Evolutionary conservation across 2,113 vertebrate species (phyloP), one percentile per base, ranked within the genome.

Genomic region (Edolisoma coerulescens): DNA sequence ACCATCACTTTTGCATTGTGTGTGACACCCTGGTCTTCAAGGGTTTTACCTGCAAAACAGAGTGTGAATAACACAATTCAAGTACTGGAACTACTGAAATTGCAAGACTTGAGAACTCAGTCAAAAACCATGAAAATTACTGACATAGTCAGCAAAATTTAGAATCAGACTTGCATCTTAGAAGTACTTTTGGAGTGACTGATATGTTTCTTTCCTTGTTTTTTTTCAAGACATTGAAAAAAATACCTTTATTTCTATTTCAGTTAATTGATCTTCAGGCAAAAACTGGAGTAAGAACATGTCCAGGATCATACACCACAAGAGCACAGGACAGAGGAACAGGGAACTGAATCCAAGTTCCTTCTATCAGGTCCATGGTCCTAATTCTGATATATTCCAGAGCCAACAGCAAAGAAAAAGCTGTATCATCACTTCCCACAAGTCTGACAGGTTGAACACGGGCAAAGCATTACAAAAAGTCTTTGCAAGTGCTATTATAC

Each of bases 1-100:
- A 99, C 98, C 99, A 99, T 99, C 8, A 99, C 90, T 95, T 99
- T 99, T 10, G 98, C 98, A 53, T 99, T 99, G 98, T 99, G 99
- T 64, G 97, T 98, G 61, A 99, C 98, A 0, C 98, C 98, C 92
- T 99, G 99, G 20, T 98, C 98, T 45, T 98, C 98, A 24, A 99
- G 98, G 2, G 96, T 97, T 90, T 97, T 98, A 54, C 98, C 99
- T 99, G 94, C 19, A 69, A 76, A 68, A 79, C 0, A 54, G 16
- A 85, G 24, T 2, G 14, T 8, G 19, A 93, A 53, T 13, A 49
- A 54, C 11, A 39, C 10, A 41, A 60, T 32, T 37, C 54, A 79
- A 22, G 35, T 47, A 19, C 13, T 17, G 65, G 27, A 73, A 61
- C 32, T 49, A 32, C 6, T 57, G 24, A 32, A 76, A 76, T 39